These are phyloP conservation scores for Marmota flaviventris DNA, from an alignment of 2,113 vertebrate genomes.

Conservation along the genomic window DNA sequence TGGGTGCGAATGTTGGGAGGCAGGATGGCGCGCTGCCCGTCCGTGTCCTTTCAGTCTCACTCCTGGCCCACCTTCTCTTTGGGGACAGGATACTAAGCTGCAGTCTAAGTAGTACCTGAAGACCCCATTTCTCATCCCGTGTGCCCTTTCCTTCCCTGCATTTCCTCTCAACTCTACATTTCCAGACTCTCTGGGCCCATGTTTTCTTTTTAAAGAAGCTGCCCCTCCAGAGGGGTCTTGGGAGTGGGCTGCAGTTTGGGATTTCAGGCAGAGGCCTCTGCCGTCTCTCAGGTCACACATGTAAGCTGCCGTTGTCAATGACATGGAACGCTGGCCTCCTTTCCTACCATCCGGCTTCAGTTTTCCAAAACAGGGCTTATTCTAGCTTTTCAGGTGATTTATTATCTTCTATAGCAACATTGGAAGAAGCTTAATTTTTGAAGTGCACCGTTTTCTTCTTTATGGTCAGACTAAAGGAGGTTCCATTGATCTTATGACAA, in stretches of 20 bases:
- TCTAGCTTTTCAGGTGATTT: constrained; percentile 17
- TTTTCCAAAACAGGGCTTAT: constrained; percentile 29
- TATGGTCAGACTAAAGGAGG: constrained; percentile 4
- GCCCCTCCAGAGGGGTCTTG: not conserved
- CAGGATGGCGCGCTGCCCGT: accelerated
- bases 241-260: not conserved
- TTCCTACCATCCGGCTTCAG: not conserved
- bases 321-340: not conserved
- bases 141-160: not conserved
- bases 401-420: not conserved
- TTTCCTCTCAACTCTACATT: not conserved
- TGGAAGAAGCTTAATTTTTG: constrained; percentile 60
- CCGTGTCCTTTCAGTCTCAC: accelerated
- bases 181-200: not conserved
- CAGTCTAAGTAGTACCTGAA: not conserved
- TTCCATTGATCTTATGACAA: constrained; percentile 50
- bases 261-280: not conserved
- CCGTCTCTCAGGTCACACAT: not conserved
- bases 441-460: constrained; percentile 1
- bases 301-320: not conserved
- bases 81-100: not conserved
- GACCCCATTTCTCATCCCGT: not conserved
- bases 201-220: not conserved
- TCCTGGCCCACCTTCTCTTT: not conserved
- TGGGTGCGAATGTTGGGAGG: accelerated